A percentile compares a stretch with the other conserved stretches of the same genome.
phyloP scores from a whole-genome alignment of 2,888 invertebrate genomes.

The Lissonota sp. region DNA sequence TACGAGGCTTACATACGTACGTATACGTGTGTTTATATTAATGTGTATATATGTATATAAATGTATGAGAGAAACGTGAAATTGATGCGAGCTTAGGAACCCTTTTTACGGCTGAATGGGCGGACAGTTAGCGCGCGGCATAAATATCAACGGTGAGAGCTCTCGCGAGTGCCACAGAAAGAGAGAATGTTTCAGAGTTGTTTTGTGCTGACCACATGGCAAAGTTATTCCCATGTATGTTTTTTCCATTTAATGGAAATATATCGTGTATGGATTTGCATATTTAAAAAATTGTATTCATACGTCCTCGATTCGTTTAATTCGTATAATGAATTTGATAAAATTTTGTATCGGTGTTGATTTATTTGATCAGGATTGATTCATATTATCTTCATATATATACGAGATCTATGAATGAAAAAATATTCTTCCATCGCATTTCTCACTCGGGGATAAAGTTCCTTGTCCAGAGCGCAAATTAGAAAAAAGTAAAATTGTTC shows the following conservation, averaged over 20 bases:
- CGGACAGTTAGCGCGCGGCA: constrained; percentile 81
- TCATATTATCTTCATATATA: background rate
- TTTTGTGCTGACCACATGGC: constrained; percentile 77
- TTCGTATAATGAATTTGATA: no score
- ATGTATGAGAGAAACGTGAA: constrained; percentile 72
- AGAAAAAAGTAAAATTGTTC: constrained; percentile 30
- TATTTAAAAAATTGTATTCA: no score
- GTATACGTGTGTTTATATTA: constrained; percentile 17
- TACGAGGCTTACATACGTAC: constrained; percentile 44
- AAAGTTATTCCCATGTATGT: constrained; percentile 62
- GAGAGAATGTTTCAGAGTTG: constrained; percentile 64
- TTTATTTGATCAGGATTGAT: no score
- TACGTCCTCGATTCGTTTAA: no score
- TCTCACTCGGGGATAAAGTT: background rate
- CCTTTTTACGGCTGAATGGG: constrained; percentile 77
- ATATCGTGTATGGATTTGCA: no score
- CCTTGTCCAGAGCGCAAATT: constrained; percentile 1
- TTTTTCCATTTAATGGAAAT: background rate
- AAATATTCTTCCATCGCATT: background rate
- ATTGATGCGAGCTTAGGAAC: constrained; percentile 83
- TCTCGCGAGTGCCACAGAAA: constrained; percentile 35
- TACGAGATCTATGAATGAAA: background rate
- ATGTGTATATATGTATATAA: constrained; percentile 61
- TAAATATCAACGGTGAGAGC: constrained; percentile 78
- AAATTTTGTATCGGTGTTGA: no score